Evolutionary conservation across 2,888 invertebrate species (phyloP), one percentile per base, ranked within the genome.

Genomic region (Pammene fasciana): DNA sequence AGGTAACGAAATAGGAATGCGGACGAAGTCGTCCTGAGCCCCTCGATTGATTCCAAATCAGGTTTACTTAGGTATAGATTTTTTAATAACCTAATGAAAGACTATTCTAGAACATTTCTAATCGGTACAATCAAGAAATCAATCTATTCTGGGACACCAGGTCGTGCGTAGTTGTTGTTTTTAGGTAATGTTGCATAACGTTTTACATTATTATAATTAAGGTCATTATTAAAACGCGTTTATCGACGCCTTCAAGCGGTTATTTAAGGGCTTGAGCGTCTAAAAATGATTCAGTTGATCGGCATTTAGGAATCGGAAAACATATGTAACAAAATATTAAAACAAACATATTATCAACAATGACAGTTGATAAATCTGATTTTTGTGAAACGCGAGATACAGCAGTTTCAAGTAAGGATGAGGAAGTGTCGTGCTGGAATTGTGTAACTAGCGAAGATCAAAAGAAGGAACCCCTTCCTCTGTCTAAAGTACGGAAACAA

Each of bases 371-470:
- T 26, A 54, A 70, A 52, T 48, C 54, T 4, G 60, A 48, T 41
- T 16, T 4, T 74, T 75, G 75, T 73, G 54, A 79, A 74, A 60
- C 75, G 70, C 66, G 76, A 74, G 55, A 68, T 38, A 68, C 4
- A 5, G 68, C 68, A 46, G 57, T 10, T 34, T 52, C 38, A 3
- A 78, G 78, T 72, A 79, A 77, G 52, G 76, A 79, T 48, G 78
- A 71, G 56, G 87, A 87, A 66, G 77, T 84, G 68, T 84, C 86
- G 52, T 90, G 91, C 73, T 90, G 89, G 89, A 89, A 89, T 78
- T 91, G 91, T 81, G 84, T 90, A 65, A 77, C 78, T 38, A 75
- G 78, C 8, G 84, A 85, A 76, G 76, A 79, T 43, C 71, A 67
- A 67, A 81, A 84, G 45, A 73, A 73, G 52, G 75, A 81, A 68